Percentiles rank a stretch among this genome's conserved stretches.
Conservation (phyloP, 2,888 invertebrate genomes). For the Polylopha cassiicola region DNA sequence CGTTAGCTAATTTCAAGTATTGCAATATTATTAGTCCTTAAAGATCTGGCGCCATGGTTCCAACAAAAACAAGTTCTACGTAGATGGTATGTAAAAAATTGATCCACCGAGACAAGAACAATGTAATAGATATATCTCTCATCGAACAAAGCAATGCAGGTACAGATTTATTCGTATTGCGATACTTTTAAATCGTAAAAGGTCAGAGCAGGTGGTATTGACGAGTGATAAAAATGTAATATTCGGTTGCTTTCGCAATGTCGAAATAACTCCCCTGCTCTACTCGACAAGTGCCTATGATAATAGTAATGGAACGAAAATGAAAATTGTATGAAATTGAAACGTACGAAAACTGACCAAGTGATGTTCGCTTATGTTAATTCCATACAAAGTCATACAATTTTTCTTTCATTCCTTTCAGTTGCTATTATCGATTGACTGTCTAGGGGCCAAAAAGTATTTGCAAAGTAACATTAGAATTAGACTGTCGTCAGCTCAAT, state of each 20-base stretch:
- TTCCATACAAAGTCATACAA: too few relatives aligned
- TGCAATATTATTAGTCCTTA: slow-evolving; percentile 17
- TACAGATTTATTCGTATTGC: slow-evolving; percentile 44
- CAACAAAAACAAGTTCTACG: slow-evolving; percentile 16
- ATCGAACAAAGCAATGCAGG: slow-evolving; percentile 38
- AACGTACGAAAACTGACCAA: too few relatives aligned
- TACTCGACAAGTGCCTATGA: too few relatives aligned
- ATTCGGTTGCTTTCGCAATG: slow-evolving; percentile 8
- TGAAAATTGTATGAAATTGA: too few relatives aligned
- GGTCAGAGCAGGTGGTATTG: slow-evolving; percentile 41
- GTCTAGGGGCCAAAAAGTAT: too few relatives aligned
- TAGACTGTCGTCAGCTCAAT: too few relatives aligned
- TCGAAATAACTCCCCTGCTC: too few relatives aligned
- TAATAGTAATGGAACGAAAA: too few relatives aligned
- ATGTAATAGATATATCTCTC: slow-evolving; percentile 28
- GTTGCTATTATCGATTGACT: too few relatives aligned
- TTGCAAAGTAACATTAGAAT: too few relatives aligned
- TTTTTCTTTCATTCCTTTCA: too few relatives aligned
- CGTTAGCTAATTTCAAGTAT: slow-evolving; percentile 34
- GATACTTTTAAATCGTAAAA: slow-evolving; percentile 42
- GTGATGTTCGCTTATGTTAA: too few relatives aligned
- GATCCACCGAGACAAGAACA: slow-evolving; percentile 19
- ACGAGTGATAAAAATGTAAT: slow-evolving; percentile 8
- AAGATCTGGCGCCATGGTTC: slow-evolving; percentile 18
- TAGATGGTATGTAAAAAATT: slow-evolving; percentile 19